Conservation (phyloP, 2,797 vertebrate genomes). For the Scolopax rusticola region DNA sequence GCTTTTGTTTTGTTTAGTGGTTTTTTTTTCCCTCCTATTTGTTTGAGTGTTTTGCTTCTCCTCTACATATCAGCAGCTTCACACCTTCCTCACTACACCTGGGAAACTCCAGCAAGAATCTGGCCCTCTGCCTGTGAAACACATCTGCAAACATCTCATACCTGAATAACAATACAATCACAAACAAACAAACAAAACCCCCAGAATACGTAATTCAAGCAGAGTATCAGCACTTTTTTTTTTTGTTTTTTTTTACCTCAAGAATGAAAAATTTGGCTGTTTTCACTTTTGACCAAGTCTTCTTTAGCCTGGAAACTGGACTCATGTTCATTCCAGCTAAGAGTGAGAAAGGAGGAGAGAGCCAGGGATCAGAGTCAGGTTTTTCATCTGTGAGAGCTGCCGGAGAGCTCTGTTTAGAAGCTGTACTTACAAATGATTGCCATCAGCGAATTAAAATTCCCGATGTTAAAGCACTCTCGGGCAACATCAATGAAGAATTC, state of each 20-base stretch:
- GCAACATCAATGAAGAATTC: conserved; percentile 97
- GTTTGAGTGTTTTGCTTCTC: neutral
- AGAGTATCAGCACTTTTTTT: neutral
- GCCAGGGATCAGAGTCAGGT: neutral
- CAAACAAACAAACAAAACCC: neutral
- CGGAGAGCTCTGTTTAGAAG: neutral
- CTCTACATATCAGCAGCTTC: neutral
- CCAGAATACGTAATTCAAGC: neutral
- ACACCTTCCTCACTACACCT: neutral
- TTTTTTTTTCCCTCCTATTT: neutral
- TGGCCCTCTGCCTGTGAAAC: neutral
- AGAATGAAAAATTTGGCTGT: conserved; percentile 96
- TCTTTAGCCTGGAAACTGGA: conserved; percentile 93
- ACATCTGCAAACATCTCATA: neutral
- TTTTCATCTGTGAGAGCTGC: neutral
- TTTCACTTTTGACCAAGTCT: conserved; percentile 97
- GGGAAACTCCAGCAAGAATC: neutral
- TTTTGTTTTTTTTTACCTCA: conserved; percentile 81
- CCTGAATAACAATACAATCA: neutral
- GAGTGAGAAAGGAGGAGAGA: neutral
- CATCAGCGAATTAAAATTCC: conserved; percentile 97
- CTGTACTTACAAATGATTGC: conserved; percentile 93
- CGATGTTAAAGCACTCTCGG: conserved; percentile 95
- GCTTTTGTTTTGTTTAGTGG: neutral
- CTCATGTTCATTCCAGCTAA: conserved; percentile 97